These are phyloP conservation scores for Tachysurus vachellii DNA, from an alignment of 2,113 vertebrate species.

Conservation along the genomic window DNA sequence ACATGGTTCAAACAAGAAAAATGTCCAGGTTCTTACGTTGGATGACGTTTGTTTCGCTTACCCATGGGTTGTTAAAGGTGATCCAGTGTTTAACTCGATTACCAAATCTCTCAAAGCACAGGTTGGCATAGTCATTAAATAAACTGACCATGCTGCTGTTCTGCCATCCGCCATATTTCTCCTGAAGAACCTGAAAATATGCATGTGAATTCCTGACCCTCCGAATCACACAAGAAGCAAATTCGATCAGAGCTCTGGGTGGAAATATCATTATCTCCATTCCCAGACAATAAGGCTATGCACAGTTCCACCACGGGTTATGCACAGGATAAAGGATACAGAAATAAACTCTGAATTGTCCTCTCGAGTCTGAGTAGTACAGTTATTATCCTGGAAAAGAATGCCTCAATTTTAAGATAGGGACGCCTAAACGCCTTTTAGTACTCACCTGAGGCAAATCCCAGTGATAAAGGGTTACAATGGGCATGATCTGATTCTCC, in stretches of 20 bases:
- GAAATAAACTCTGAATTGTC: neutral
- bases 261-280: constrained; percentile 18
- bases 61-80: constrained; percentile 89
- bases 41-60: constrained; percentile 52
- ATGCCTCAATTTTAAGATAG: neutral
- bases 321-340: neutral
- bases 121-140: constrained; percentile 85
- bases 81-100: constrained; percentile 89
- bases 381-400: neutral
- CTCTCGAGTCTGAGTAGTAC: neutral
- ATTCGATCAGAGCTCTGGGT: constrained; percentile 10
- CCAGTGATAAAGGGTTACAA: constrained; percentile 89
- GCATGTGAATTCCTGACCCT: neutral
- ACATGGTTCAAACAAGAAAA: neutral
- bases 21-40: neutral
- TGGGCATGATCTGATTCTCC: constrained; percentile 81
- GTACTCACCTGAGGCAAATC: constrained; percentile 85
- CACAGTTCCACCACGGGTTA: neutral
- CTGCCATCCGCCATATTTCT: constrained; percentile 87
- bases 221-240: neutral
- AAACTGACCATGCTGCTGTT: constrained; percentile 80
- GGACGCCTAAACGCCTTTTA: neutral
- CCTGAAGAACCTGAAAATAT: constrained; percentile 78
- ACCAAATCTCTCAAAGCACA: constrained; percentile 88
- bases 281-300: constrained; percentile 9